Conservation (phyloP, 1,140 invertebrate genomes). For the Drosophila murphyi region DNA sequence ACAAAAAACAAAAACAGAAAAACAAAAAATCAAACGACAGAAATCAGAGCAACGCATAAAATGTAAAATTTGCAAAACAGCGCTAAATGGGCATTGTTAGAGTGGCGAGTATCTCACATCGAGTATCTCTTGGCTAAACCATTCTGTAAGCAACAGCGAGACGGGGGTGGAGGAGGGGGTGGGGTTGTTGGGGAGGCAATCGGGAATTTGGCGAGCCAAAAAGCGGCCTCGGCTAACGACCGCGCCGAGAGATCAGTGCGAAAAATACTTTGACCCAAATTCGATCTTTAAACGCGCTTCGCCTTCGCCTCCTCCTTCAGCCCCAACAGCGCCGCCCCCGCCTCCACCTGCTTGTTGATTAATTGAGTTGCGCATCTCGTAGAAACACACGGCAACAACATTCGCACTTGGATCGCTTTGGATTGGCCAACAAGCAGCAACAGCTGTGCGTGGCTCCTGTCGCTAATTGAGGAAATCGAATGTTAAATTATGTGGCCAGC, state of each 20-base stretch:
- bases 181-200: no score
- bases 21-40: slow-evolving; percentile 21
- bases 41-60: slow-evolving; percentile 57
- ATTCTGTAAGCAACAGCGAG: slow-evolving; percentile 6
- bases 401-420: slow-evolving; percentile 1
- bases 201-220: neutral
- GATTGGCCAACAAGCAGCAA: neutral
- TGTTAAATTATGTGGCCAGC: slow-evolving; percentile 72
- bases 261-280: slow-evolving; percentile 69
- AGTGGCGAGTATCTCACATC: slow-evolving; percentile 31
- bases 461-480: slow-evolving; percentile 78
- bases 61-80: slow-evolving; percentile 53
- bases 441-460: slow-evolving; percentile 45
- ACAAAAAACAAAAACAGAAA: neutral
- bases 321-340: no score
- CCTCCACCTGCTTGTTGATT: slow-evolving; percentile 44
- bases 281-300: slow-evolving; percentile 36
- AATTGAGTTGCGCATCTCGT: slow-evolving; percentile 70
- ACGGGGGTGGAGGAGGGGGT: neutral
- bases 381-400: slow-evolving; percentile 23
- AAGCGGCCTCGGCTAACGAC: slow-evolving; percentile 51
- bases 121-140: slow-evolving; percentile 15
- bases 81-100: slow-evolving; percentile 51
- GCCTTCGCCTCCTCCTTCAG: slow-evolving; percentile 24
- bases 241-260: slow-evolving; percentile 48